Base-by-base conservation (phyloP, 2,113 vertebrate genomes). In the Bubo scandiacus region DNA sequence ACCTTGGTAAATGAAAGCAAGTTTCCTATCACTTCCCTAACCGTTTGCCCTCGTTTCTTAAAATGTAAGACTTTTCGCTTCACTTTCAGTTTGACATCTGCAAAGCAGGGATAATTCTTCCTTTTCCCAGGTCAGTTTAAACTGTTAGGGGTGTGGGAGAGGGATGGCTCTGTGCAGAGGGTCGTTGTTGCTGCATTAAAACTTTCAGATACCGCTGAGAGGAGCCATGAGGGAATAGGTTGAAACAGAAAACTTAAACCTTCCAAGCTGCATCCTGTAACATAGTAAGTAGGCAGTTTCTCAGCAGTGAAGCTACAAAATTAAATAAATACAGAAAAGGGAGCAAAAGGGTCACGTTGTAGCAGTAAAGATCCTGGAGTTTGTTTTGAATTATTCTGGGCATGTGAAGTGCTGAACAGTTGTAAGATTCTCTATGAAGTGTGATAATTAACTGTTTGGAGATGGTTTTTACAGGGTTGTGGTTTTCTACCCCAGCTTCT, bases 221-320 rank as follows among this genome's bases (percentile, higher is more conserved):
- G 32, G 75, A 86, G 72, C 81, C 66, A 27, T 15, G 62, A 71
- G 54, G 45, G 47, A 52, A 61, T 6, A 49, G 68, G 42, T 21
- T 47, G 38, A 51, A 36, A 43, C 3, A 38, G 36, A 81, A 90
- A 49, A 23, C 38, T 42, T 23, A 84, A 78, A 77, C 30, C 40
- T 38, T 47, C 92, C 8, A 19, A 80, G 88, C 47, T 11, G n/a
- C 40, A 18, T 32, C 49, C 88, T 78, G 34, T 65, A 40, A 29
- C 45, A 27, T 43, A 83, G 90, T 32, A 57, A 90, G 83, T 62
- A 81, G 62, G 93, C 66, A 52, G 51, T 62, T 95, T 88, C 51
- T 88, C 38, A 32, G 27, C 14, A n/a, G 42, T 20, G 4, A 43
- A 89, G 80, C 67, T 57, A 21, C 23, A 80, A 55, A 88, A 47